Base-by-base conservation (phyloP, 2,113 vertebrate species). In the Paracanthobrama guichenoti region DNA sequence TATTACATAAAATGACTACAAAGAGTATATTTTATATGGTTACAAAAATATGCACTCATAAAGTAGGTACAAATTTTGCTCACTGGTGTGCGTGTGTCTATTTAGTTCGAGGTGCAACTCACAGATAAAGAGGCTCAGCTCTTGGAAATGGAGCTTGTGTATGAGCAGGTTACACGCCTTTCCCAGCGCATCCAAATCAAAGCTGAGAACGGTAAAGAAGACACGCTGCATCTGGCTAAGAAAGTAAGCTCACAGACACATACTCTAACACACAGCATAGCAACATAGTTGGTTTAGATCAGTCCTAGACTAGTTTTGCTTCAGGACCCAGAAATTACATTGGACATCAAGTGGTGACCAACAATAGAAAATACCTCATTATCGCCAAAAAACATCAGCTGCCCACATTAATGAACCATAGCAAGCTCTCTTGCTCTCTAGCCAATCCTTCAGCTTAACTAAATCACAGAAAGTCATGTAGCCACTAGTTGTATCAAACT, bases 61-160 rank as follows among this genome's bases (percentile, higher is more conserved):
- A 5, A 6, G 64, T 67, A 18, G 24, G 53, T 55, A 55, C 0
- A 55, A 79, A 46, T 26, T 20, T 81, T 46, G 8, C 67, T 28
- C 39, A 28, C 28, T 53, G 6, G 39, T 76, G 16, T 77, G 9
- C 60, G 9, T 62, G 57, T 66, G 50, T 77, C 55, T 42, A 8
- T 69, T 60, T 79, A 99, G 98, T 90, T 99, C 11, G 95, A 99
- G 91, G 77, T 90, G n/a, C 92, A 91, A 71, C 89, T 99, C 83
- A 86, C 92, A 10, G 93, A 95, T 74, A 93, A 94, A 31, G 96
- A 99, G 90, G 92, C 95, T 81, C 94, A 93, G 83, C 62, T 97
- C 86, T 88, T 96, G 91, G 96, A 98, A 85, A 97, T 91, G 42
- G 94, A 96, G 20, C 92, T 97, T 76, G 93, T 97, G 16, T 93